Percentiles rank a stretch among this genome's conserved stretches.
Conservation (phyloP, 2,888 invertebrate genomes). For the Epicampocera succincta region DNA sequence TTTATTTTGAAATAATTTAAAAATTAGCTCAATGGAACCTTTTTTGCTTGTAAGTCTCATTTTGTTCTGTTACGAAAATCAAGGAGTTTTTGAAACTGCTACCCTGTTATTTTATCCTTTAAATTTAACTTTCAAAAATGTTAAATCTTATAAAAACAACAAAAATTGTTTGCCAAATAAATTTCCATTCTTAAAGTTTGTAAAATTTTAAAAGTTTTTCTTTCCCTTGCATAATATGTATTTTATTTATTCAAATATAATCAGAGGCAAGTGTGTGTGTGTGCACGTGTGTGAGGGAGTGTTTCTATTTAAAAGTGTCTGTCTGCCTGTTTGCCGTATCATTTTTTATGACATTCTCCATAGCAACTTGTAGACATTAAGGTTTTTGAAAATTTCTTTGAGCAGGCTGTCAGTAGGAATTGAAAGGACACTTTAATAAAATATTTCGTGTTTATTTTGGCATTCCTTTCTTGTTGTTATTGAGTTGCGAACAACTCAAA, state of each 20-base stretch:
- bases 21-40: constrained; percentile 57
- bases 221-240: background rate
- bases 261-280: background rate
- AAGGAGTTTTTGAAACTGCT: constrained; percentile 71
- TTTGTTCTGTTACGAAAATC: constrained; percentile 10
- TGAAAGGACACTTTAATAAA: constrained; percentile 15
- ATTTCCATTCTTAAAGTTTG: constrained; percentile 34
- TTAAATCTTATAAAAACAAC: constrained; percentile 52
- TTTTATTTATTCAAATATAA: constrained; percentile 1
- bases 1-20: background rate
- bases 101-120: constrained; percentile 79
- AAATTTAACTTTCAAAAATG: constrained; percentile 76
- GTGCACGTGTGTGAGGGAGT: background rate
- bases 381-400: constrained; percentile 79
- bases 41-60: constrained; percentile 4
- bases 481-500: too few relatives aligned
- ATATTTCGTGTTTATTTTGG: background rate
- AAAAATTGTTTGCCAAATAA: constrained; percentile 36
- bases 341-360: constrained; percentile 54
- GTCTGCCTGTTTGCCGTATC: background rate
- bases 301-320: background rate
- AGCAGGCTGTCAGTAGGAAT: constrained; percentile 76
- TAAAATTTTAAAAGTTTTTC: constrained; percentile 23
- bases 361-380: constrained; percentile 77
- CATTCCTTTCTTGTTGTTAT: background rate